A percentile compares a stretch with the other conserved stretches of the same genome.
Conservation (phyloP, 2,113 vertebrate species). For the Scophthalmus maximus region DNA sequence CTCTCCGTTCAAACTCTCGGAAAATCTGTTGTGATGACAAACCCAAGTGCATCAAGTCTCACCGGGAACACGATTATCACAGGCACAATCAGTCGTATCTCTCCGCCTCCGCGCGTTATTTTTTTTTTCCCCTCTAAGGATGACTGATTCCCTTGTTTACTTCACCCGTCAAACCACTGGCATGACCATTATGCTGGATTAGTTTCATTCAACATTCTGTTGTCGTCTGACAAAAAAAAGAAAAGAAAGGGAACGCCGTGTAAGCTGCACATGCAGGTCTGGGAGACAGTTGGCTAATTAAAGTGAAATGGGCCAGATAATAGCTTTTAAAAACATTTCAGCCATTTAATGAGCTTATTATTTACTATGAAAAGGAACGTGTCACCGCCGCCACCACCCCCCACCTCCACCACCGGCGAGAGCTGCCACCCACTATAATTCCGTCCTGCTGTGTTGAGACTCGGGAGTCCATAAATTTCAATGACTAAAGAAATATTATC, state of each 20-base stretch:
- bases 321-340: conserved; percentile 80
- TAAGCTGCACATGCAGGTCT: conserved; percentile 52
- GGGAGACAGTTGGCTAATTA: conserved; percentile 76
- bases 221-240: conserved; percentile 61
- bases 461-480: conserved; percentile 55
- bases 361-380: conserved; percentile 72
- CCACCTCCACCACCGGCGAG: conserved; percentile 11
- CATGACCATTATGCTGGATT: conserved; percentile 57
- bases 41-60: conserved; percentile 6
- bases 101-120: not conserved
- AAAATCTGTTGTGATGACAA: conserved; percentile 12
- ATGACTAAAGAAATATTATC: conserved; percentile 65
- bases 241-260: conserved; percentile 64
- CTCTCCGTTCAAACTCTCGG: not conserved
- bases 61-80: conserved; percentile 24
- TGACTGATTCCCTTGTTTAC: conserved; percentile 58
- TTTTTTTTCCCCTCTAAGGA: conserved; percentile 13
- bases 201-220: conserved; percentile 66
- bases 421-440: conserved; percentile 51
- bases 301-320: conserved; percentile 82
- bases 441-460: conserved; percentile 31
- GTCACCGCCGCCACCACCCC: conserved; percentile 26
- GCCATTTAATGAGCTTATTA: conserved; percentile 79
- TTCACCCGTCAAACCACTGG: conserved; percentile 50
- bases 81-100: not conserved